phyloP scores from a whole-genome alignment of 2,113 vertebrate genomes.

The Riparia riparia region DNA sequence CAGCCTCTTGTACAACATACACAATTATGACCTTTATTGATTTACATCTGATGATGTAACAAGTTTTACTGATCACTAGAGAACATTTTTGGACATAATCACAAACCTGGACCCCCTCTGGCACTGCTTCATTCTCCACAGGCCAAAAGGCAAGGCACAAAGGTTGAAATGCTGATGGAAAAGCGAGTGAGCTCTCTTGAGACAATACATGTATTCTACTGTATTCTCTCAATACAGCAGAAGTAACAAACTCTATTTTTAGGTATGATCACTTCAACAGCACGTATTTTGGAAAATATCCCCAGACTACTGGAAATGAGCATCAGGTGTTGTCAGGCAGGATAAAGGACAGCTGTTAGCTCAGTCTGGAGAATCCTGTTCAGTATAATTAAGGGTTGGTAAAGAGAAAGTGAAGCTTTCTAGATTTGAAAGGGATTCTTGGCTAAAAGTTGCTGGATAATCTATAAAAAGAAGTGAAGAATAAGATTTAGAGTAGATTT shows the following conservation, averaged over 20 bases:
- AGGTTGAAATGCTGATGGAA: not conserved
- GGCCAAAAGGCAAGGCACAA: not conserved
- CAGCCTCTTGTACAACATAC: not conserved
- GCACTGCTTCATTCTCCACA: not conserved
- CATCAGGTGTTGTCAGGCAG: not conserved
- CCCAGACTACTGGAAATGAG: not conserved
- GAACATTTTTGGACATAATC: not conserved
- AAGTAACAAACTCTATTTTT: not conserved
- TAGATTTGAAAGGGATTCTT: conserved; percentile 1
- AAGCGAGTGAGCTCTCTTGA: not conserved
- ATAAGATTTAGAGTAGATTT: not conserved
- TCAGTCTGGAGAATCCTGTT: not conserved
- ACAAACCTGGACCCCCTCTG: not conserved
- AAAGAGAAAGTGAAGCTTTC: conserved; percentile 19
- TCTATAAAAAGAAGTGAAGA: not conserved
- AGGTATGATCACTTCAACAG: not conserved
- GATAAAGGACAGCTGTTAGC: not conserved
- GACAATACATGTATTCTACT: not conserved
- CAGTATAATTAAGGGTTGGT: not conserved
- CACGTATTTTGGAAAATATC: not conserved
- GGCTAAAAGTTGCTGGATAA: not conserved
- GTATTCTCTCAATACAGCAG: not conserved
- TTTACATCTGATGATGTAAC: not conserved
- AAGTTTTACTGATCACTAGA: not conserved
- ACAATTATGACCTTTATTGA: not conserved